Percentiles rank a stretch among this genome's conserved stretches.
These are phyloP conservation scores for Caenorhabditis drosophilae DNA, from an alignment of 2,888 invertebrate genomes.

Conservation along the genomic window DNA sequence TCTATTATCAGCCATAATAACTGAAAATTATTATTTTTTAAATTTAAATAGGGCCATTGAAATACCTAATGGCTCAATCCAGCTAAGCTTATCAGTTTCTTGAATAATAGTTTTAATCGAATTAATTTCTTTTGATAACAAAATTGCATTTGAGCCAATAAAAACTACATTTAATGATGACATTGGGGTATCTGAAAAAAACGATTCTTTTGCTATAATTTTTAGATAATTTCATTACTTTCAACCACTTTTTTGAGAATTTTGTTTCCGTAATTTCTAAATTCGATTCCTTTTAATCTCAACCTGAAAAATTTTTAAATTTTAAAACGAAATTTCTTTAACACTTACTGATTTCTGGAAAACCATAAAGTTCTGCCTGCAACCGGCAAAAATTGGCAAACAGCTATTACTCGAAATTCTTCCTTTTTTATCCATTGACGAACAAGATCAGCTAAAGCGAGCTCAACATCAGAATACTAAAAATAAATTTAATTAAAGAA, in stretches of 20 bases:
- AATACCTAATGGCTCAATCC: slow-evolving; percentile 58
- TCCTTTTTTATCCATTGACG: slow-evolving; percentile 57
- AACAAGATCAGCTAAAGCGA: slow-evolving; percentile 60
- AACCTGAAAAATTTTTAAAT: slow-evolving; percentile 36
- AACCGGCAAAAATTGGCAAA: slow-evolving; percentile 63
- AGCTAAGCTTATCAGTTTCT: slow-evolving; percentile 57
- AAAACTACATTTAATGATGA: slow-evolving; percentile 45
- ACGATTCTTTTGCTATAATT: background rate
- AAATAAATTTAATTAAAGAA: slow-evolving; percentile 32
- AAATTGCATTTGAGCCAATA: slow-evolving; percentile 49
- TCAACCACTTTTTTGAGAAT: slow-evolving; percentile 62
- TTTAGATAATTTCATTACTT: slow-evolving; percentile 10
- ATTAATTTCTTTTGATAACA: slow-evolving; percentile 56
- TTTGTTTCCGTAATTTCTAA: slow-evolving; percentile 55
- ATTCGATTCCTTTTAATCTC: slow-evolving; percentile 60
- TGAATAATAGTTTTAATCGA: slow-evolving; percentile 51
- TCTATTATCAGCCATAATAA: slow-evolving; percentile 50
- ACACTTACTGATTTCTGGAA: slow-evolving; percentile 57
- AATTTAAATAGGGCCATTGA: background rate
- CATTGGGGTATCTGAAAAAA: slow-evolving; percentile 54
- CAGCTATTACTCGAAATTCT: slow-evolving; percentile 59
- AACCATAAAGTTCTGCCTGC: slow-evolving; percentile 59
- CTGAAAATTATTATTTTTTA: slow-evolving; percentile 37
- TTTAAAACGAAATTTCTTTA: background rate
- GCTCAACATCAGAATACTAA: slow-evolving; percentile 60